phyloP scores from a whole-genome alignment of 2,888 invertebrate species.

The Phengaris arion region DNA sequence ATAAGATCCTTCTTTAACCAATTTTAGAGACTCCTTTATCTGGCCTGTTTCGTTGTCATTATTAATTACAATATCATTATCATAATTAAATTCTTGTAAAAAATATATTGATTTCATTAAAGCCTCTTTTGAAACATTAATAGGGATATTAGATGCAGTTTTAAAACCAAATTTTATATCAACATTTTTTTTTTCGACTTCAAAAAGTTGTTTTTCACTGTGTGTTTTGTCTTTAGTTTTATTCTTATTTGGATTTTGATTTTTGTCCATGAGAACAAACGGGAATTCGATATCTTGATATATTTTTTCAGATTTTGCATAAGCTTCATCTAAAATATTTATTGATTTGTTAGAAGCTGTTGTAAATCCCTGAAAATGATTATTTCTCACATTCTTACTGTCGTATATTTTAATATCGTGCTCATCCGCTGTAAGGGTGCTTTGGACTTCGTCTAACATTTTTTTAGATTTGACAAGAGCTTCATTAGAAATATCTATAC shows the following conservation, averaged over 20 bases:
- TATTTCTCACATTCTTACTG: not conserved
- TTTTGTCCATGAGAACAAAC: not conserved
- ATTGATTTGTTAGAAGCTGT: not conserved
- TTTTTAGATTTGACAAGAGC: constrained; percentile 43
- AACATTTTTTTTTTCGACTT: not conserved
- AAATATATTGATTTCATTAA: not conserved
- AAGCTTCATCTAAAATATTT: not conserved
- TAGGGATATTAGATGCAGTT: constrained; percentile 40
- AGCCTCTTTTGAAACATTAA: not conserved
- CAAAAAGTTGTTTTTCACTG: not conserved
- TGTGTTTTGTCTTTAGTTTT: not conserved
- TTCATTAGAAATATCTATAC: constrained; percentile 47
- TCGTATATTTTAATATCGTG: not conserved
- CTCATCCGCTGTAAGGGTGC: not conserved
- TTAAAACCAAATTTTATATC: constrained; percentile 44
- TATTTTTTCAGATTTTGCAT: not conserved
- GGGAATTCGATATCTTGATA: not conserved
- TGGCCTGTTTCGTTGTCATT: not conserved
- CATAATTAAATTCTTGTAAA: constrained; percentile 1
- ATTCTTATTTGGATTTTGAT: not conserved
- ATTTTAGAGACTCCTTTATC: not conserved
- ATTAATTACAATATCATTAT: not conserved
- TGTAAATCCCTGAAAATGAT: not conserved
- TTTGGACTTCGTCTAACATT: constrained; percentile 38
- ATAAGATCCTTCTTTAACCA: not conserved